Evolutionary conservation across 2,797 vertebrate genomes (phyloP), one percentile per base, ranked within the genome.

Genomic region (Coranthus polyacanthus): DNA sequence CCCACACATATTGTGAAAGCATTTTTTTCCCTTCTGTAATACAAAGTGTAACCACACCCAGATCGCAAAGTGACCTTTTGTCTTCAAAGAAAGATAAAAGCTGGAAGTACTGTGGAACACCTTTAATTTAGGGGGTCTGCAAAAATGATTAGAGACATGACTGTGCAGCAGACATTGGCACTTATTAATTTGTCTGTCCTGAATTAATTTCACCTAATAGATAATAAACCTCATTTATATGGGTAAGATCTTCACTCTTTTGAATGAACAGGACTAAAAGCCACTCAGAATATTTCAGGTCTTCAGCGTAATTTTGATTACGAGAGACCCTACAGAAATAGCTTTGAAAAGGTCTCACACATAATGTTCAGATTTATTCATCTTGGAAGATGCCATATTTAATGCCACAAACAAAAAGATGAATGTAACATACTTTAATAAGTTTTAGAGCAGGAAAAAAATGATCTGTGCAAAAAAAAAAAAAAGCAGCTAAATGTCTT

Each of bases 401-500:
- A n/a, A 72, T 32, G 8, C 26, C 11, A 29, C n/a, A 7, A 69
- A 61, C 56, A 49, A 45, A 61, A 64, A 39, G 7, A 55, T 38
- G 12, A 36, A 63, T 38, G 69, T 46, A 45, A 39, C 22, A 44
- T 32, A 50, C 44, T 16, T 53, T 47, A n/a, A 61, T 10, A 10
- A 17, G 36, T 43, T 16, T 42, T 45, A 34, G 12, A 66, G 44
- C 45, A 2, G 11, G 29, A 67, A 69, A 54, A 76, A 36, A 16
- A 17, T n/a, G 2, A 39, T 38, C 16, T 47, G 44, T 26, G 50
- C 37, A 36, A 20, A 4, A 15, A 60, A 58, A 42, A 62, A 71
- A 63, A 59, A 73, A n/a, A n/a, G 55, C 57, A 72, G 51, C 55
- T 72, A 77, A 87, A 83, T 68, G 76, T 86, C 80, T 85, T 78